These are phyloP conservation scores for Ctenoplectra terminalis DNA, from an alignment of 1,140 invertebrate species.

Conservation along the genomic window DNA sequence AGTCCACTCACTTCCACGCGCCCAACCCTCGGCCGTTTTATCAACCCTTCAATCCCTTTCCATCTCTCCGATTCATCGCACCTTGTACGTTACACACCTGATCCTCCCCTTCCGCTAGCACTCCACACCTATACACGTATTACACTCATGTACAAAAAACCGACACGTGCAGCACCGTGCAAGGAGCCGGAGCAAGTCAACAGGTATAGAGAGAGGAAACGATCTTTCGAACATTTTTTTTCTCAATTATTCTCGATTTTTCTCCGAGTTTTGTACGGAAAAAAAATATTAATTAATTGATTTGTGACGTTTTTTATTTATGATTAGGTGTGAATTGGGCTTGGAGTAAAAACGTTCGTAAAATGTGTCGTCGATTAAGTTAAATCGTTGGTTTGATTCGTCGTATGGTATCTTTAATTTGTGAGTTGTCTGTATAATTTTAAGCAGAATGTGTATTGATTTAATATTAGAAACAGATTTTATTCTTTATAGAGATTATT, in stretches of 20 bases:
- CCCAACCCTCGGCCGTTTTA: constrained; percentile 51
- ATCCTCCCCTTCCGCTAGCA: constrained; percentile 18
- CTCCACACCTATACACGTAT: background rate
- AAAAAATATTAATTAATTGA: no score
- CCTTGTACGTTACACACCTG: constrained; percentile 30
- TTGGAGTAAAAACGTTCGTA: background rate
- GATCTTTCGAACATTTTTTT: constrained; percentile 28
- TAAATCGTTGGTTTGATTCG: no score
- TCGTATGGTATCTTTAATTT: no score
- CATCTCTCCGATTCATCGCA: constrained; percentile 35
- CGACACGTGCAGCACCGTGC: constrained; percentile 1
- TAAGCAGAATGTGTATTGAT: no score
- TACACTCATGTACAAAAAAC: constrained; percentile 14
- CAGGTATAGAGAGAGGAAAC: constrained; percentile 30
- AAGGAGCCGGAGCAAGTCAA: background rate
- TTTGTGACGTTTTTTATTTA: no score
- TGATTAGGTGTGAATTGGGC: background rate
- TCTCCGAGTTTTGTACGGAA: no score
- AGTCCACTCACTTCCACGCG: constrained; percentile 33
- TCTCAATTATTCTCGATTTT: no score
- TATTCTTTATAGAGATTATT: no score
- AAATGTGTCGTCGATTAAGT: no score
- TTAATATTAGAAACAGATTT: no score
- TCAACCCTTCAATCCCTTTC: background rate
- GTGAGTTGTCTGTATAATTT: no score